Percentiles rank a stretch among this genome's conserved stretches.
Evolutionary conservation across 2,888 invertebrate genomes (phyloP).

Genomic region (Lydus trimaculatus): DNA sequence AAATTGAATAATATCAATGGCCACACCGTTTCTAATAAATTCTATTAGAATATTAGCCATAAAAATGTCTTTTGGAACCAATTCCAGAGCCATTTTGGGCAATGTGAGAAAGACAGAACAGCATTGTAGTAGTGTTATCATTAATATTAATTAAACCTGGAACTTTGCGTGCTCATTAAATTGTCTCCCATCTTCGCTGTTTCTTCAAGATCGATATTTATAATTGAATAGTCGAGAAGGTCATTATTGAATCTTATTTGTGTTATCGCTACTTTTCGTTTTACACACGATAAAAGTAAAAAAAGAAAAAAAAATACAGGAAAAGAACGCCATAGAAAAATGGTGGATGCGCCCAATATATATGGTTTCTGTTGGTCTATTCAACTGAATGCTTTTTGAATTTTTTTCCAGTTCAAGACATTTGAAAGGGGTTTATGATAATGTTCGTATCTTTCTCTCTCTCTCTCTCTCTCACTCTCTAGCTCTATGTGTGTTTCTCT

Average conservation of each 20-base stretch:
- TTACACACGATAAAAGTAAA: neutral
- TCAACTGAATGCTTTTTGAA: neutral
- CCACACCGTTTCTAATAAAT: slow-evolving; percentile 32
- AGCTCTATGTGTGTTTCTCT: too few species aligned
- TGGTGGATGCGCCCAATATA: neutral
- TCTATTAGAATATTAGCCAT: slow-evolving; percentile 44
- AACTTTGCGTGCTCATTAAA: slow-evolving; percentile 46
- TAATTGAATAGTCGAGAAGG: slow-evolving; percentile 47
- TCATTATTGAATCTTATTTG: slow-evolving; percentile 48
- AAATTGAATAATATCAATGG: slow-evolving; percentile 28
- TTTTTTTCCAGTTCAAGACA: neutral
- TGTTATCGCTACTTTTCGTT: slow-evolving; percentile 29
- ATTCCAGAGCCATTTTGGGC: slow-evolving; percentile 44
- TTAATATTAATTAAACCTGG: slow-evolving; percentile 49
- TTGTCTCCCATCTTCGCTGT: slow-evolving; percentile 38
- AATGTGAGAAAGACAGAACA: neutral
- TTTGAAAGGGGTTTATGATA: neutral
- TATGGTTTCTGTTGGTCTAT: neutral
- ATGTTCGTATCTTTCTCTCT: neutral
- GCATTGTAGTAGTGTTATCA: slow-evolving; percentile 22
- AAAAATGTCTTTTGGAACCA: slow-evolving; percentile 47
- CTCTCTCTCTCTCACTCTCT: slow-evolving; percentile 6
- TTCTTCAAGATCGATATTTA: slow-evolving; percentile 42
- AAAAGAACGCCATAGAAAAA: neutral
- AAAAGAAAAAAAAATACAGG: neutral